Evolutionary conservation across 2,888 invertebrate genomes (phyloP), one percentile per base, ranked within the genome.

Genomic region (Epicampocera succincta): DNA sequence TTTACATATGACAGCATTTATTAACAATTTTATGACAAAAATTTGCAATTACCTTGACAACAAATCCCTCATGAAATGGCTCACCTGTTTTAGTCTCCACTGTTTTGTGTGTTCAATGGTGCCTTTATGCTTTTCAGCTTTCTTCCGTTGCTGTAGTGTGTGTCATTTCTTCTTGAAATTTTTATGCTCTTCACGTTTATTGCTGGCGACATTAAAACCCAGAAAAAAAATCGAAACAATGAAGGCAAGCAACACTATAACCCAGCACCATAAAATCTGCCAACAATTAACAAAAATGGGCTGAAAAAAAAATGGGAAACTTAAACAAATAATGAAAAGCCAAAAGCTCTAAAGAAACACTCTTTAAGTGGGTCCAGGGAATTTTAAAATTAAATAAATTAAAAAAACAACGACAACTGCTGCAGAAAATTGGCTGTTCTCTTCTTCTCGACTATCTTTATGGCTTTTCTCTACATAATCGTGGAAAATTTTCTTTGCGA

Each of bases 171-270:
- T 29, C 11, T 9, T 50, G 17, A 58, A 65, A 65, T 38, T 78
- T 75, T 60, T 60, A 75, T 75, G 75, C 75, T 52, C 60, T 68
- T 60, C 60, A 68, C 60, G 75, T 75, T 68, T 68, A 60, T 75
- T 75, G 60, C 52, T 60, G 50, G 68, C 52, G 75, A 68, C 75
- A 75, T 68, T 75, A 60, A 75, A 75, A 52, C n/a, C n/a, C 13
- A 61, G 54, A 25, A 25, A 63, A 33, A 60, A 33, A 13, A 46
- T 25, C 33, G 0, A 63, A 63, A 46, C 33, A 58, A 48, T 48
- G 56, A 56, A 40, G 19, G 12, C 40, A 63, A 61, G 3, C 52
- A 33, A 61, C 15, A 8, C 13, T 73, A 33, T 46, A 54, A 38
- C 12, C 17, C 52, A 46, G 15, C n/a, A 21, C 13, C 13, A 48